Evolutionary conservation across 2,797 vertebrate species (phyloP).

Genomic region (Etheostoma nigrum): DNA sequence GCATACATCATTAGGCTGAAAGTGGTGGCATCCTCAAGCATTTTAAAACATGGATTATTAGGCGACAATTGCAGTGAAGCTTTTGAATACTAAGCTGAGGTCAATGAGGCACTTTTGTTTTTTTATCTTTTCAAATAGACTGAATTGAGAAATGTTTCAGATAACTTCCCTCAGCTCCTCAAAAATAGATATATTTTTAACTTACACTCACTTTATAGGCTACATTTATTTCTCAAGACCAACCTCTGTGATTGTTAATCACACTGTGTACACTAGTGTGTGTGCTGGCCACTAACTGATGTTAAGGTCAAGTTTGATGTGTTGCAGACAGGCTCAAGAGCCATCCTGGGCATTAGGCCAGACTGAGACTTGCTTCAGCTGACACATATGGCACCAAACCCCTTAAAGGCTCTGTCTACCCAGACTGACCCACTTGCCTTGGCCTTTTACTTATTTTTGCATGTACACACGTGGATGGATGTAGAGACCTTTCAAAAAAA

Average conservation of each 20-base stretch:
- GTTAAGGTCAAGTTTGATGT: conserved; percentile 52
- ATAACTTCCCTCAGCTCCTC: conserved; percentile 3
- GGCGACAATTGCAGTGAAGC: conserved; percentile 57
- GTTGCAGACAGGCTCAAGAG: conserved; percentile 47
- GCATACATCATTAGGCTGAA: conserved; percentile 64
- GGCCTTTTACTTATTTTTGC: conserved; percentile 34
- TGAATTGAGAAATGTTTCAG: conserved; percentile 29
- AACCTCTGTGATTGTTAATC: conserved; percentile 18
- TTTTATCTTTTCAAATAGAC: conserved; percentile 40
- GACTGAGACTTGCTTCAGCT: conserved; percentile 44
- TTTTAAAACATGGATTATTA: conserved; percentile 67
- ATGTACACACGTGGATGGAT: not conserved
- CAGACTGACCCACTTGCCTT: conserved; percentile 40
- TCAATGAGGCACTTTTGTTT: conserved; percentile 34
- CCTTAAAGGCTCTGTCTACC: conserved; percentile 42
- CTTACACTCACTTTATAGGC: not conserved
- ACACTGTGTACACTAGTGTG: not conserved
- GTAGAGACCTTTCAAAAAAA: conserved; percentile 7
- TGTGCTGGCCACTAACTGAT: conserved; percentile 34
- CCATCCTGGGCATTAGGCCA: conserved; percentile 54
- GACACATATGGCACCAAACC: conserved; percentile 46
- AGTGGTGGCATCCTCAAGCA: conserved; percentile 61
- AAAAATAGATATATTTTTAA: conserved; percentile 15
- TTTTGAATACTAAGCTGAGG: conserved; percentile 62
- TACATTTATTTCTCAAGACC: conserved; percentile 1